These are phyloP conservation scores for Hydrozoanthus tunicans DNA, from an alignment of 64 coral and sea anemone species.

Conservation along the genomic window DNA sequence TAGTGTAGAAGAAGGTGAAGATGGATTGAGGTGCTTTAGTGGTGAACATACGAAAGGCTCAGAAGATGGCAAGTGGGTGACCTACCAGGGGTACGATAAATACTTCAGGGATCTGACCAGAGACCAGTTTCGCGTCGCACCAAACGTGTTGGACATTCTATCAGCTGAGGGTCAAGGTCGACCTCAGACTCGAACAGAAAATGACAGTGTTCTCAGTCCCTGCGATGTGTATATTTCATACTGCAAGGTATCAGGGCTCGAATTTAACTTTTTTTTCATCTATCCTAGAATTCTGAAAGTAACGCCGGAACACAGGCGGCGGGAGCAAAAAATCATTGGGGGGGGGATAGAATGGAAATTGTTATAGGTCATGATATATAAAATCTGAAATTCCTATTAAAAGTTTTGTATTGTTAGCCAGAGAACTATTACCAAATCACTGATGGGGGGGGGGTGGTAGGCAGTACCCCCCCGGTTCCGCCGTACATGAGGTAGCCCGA, in stretches of 20 bases:
- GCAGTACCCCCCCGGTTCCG: too few species aligned
- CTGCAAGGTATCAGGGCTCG: constrained; percentile 57
- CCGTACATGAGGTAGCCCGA: too few species aligned
- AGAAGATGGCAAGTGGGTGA: constrained; percentile 76
- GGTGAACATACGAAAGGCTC: constrained; percentile 76
- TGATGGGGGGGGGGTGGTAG: too few species aligned
- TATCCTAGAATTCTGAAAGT: too few species aligned
- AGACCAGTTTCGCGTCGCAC: constrained; percentile 79
- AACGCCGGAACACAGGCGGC: too few species aligned
- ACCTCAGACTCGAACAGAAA: constrained; percentile 9
- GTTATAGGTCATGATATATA: too few species aligned
- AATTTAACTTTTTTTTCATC: neutral
- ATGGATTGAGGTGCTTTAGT: constrained; percentile 66
- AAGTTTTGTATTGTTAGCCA: too few species aligned
- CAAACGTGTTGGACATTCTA: constrained; percentile 83
- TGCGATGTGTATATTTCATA: constrained; percentile 91
- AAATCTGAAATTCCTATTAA: too few species aligned
- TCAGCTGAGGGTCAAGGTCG: constrained; percentile 57
- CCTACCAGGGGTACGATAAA: constrained; percentile 56
- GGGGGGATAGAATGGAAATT: too few species aligned
- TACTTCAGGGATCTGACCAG: constrained; percentile 46
- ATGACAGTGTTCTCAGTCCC: constrained; percentile 21
- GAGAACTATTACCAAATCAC: too few species aligned
- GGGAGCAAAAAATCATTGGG: too few species aligned
- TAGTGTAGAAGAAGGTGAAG: constrained; percentile 34